phyloP scores from a whole-genome alignment of 2,797 vertebrate genomes.

The Corythornis leucogaster region DNA sequence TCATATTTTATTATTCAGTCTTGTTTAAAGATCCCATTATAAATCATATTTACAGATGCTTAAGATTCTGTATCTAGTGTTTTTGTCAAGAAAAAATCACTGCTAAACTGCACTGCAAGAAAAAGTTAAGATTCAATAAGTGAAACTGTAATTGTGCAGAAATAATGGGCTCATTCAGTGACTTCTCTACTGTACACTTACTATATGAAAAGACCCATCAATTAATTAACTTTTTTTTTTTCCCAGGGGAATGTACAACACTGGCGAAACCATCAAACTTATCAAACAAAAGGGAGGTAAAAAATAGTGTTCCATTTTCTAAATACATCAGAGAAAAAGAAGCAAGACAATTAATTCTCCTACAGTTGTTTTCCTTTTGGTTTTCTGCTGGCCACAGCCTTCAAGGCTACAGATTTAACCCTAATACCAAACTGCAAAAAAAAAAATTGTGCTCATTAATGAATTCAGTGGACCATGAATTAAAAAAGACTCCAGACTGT shows the following conservation, averaged over 20 bases:
- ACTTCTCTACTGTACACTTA: background rate
- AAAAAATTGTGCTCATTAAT: background rate
- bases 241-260: background rate
- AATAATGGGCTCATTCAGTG: background rate
- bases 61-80: background rate
- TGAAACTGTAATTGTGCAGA: background rate
- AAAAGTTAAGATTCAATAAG: background rate
- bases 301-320: background rate
- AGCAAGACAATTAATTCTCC: background rate
- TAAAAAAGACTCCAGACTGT: background rate
- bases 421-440: background rate
- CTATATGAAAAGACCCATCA: background rate
- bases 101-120: background rate
- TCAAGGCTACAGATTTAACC: background rate
- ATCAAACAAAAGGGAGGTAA: background rate
- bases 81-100: background rate
- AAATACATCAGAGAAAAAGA: background rate
- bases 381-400: background rate
- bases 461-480: background rate
- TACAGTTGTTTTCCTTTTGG: background rate
- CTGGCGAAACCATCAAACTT: background rate
- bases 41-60: background rate
- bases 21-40: background rate
- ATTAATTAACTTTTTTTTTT: background rate
- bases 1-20: background rate